Base-by-base conservation (phyloP, 1,140 invertebrate species). In the Magallana ariakensis region DNA sequence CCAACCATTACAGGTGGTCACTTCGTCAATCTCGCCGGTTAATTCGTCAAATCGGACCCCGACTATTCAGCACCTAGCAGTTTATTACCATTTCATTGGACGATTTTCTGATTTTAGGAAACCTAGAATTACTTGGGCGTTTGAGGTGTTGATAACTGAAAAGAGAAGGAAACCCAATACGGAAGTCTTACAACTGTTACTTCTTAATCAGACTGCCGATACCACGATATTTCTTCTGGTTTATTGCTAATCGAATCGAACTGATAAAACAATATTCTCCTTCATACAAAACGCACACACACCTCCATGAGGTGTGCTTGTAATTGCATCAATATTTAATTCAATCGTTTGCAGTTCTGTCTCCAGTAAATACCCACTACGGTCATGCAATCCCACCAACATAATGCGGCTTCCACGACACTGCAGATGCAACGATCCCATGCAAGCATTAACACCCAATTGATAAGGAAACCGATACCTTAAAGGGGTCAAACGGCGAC, bases 101-200 rank as follows among this genome's bases (percentile, higher is more conserved):
- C 66, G 66, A 75, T 75, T 75, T 75, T 75, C 66, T 75, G 66
- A 75, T 33, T 75, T 75, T 75, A 75, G 22, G 66, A 75, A 75
- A 75, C 26, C 22, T 75, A 75, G 66, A 75, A 75, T 75, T 75
- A 75, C 22, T 75, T 75, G 66, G 22, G 66, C 66, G 66, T 13
- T 26, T 19, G 33, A 26, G 66, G 66, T 22, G 66, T 75, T 75
- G 66, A 75, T 75, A 75, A 75, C 19, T 26, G 66, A 75, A 75
- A 33, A 75, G 66, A 75, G 22, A 26, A 19, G 7, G 66, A 26
- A 75, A 75, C 66, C 9, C 22, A 75, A 75, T 75, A 9, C 13
- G 66, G 66, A 75, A 75, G 22, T 22, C 66, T 75, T 33, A 75
- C 62, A 66, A 66, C 66, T 26, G 22, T 75, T 75, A 75, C 33